Base-by-base conservation (phyloP, 2,888 invertebrate genomes). In the Drosophila barbarae region DNA sequence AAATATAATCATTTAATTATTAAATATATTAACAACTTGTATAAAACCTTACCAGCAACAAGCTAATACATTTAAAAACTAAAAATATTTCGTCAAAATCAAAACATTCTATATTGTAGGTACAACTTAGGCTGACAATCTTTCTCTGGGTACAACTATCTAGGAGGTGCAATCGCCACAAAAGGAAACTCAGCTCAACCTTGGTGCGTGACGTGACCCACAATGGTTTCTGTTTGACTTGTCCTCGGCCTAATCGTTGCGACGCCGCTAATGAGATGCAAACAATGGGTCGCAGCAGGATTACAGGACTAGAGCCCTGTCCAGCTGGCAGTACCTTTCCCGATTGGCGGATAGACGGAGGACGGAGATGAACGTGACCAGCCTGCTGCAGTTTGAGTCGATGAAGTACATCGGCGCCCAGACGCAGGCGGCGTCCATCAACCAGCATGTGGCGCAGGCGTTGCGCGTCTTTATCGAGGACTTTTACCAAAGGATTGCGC, bases 381-480 rank as follows among this genome's bases (percentile, higher is more conserved):
- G 51, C 26, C 69, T 76, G 59, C 61, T 76, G 18, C 57, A 63
- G 0, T 76, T 76, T 32, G 76, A 76, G 44, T 76, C 77, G 23
- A 70, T 73, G 68, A 57, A 58, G 15, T 74, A 77, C 36, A 50
- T 58, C 23, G 79, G 74, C 32, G 69, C 69, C 7, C 76, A 76
- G 50, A 68, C 69, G 13, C 80, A 80, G 39, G 52, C 78, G 36
- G 66, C 60, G 50, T 51, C 71, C 50, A 71, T 78, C 3, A 85
- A 77, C 50, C 57, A 49, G 10, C 73, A 77, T 21, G 77, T 85
- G 36, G 79, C 77, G 5, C 69, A 69, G 56, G 76, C 86, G 1
- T 35, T 86, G 44, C 70, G 72, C 0, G 67, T 64, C 28, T 70
- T 87, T 13, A 74, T 87, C 39, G 74, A 79, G 56, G 69, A 78